Conservation (phyloP, 1,140 invertebrate species). For the Diorhabda sublineata region DNA sequence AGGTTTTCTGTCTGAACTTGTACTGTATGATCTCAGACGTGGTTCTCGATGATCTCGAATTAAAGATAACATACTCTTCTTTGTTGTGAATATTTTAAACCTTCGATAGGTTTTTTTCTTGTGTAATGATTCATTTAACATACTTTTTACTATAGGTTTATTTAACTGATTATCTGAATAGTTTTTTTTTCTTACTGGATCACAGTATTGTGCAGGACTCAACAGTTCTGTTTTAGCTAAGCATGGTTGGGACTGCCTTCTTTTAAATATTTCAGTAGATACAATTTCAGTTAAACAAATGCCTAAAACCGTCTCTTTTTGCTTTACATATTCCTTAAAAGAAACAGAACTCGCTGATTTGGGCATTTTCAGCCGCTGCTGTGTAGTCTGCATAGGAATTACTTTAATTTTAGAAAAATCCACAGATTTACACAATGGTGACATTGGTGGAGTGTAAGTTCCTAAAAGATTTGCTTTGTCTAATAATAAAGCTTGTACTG, state of each 20-base stretch:
- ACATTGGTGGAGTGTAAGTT: constrained; percentile 40
- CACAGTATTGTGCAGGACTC: background rate
- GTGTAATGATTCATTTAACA: constrained; percentile 13
- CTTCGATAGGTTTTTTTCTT: constrained; percentile 3
- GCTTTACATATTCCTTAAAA: constrained; percentile 24
- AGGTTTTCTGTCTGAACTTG: background rate
- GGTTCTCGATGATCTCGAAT: background rate
- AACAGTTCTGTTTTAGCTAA: background rate
- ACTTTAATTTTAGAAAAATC: background rate
- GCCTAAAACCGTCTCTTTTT: constrained; percentile 35
- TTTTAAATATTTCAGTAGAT: constrained; percentile 20
- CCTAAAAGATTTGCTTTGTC: constrained; percentile 44
- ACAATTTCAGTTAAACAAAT: constrained; percentile 30
- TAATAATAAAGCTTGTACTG: constrained; percentile 45
- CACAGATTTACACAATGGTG: constrained; percentile 25
- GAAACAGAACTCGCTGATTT: constrained; percentile 29
- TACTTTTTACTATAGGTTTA: constrained; percentile 17
- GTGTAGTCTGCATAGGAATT: background rate
- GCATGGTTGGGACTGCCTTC: constrained; percentile 24
- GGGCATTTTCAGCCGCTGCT: constrained; percentile 13
- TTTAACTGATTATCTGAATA: constrained; percentile 31
- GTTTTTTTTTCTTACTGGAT: constrained; percentile 10
- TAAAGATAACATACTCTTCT: background rate
- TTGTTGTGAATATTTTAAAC: constrained; percentile 6
- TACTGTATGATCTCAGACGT: background rate